Evolutionary conservation across 2,797 vertebrate genomes (phyloP), one percentile per base, ranked within the genome.

Genomic region (Rhadinocentrus ornatus): DNA sequence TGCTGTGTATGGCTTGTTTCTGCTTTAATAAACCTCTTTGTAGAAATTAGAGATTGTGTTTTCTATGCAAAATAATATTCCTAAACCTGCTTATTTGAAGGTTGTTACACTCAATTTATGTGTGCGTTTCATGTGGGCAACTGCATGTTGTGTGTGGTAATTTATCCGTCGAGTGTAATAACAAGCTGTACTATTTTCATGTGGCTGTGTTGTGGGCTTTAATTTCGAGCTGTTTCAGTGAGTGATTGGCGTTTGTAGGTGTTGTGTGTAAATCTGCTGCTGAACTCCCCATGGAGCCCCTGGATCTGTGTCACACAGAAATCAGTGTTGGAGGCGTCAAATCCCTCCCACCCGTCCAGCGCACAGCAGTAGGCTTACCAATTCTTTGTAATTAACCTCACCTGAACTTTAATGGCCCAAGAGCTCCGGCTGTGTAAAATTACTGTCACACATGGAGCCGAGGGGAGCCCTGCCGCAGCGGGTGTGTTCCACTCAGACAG

Each of bases 351-450:
- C 85, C 84, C 71, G 70, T 83, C 79, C 80, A 57, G 79, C 5
- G 71, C 90, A 80, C 87, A 90, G 90, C 89, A 81, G 90, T 88
- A 87, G 76, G 83, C 88, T 81, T 87, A 88, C 91, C 91, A 92
- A 89, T 92, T 91, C 84, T 88, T 87, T 89, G 86, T 92, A 93
- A 94, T 93, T 93, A 94, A 92, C 92, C 92, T 93, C 91, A 92
- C 92, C 91, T 93, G 91, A 92, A 90, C 91, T 89, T 86, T 92
- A 93, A 93, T 90, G 90, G 90, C 87, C 90, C 89, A 90, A 81
- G 78, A 81, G 87, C 86, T 81, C 76, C 76, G 81, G 84, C 87
- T 88, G 90, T 85, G 88, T 91, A 88, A 89, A 89, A 92, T 92
- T 89, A 91, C 88, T 92, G 91, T 93, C 91, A 89, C 91, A 90